Conservation (phyloP, 2,888 invertebrate species). For the Hypolimnas misippus region DNA sequence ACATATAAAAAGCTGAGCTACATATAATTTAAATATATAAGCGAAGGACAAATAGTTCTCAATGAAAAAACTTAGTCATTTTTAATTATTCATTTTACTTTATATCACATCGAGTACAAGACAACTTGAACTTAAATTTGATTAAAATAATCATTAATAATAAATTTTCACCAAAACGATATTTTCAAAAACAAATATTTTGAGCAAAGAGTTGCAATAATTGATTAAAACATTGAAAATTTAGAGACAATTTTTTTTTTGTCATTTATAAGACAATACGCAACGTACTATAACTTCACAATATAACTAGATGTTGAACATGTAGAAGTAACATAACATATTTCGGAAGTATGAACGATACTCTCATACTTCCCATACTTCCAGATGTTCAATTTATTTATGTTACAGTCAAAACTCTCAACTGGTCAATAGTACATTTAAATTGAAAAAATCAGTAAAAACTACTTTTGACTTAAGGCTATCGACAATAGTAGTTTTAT, state of each 20-base stretch:
- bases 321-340: conserved; percentile 17
- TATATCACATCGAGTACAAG: conserved; percentile 74
- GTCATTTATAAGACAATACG: conserved; percentile 31
- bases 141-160: conserved; percentile 26
- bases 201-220: conserved; percentile 73
- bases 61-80: conserved; percentile 67
- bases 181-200: conserved; percentile 51
- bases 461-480: too few relatives aligned
- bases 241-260: conserved; percentile 17
- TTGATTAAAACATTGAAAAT: conserved; percentile 9
- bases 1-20: conserved; percentile 64
- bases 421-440: too few relatives aligned
- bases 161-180: conserved; percentile 5
- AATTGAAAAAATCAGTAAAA: too few relatives aligned
- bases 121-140: conserved; percentile 65
- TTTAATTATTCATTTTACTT: conserved; percentile 67
- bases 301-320: conserved; percentile 27
- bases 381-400: conserved; percentile 13
- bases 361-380: background rate
- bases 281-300: conserved; percentile 21
- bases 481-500: too few relatives aligned
- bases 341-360: conserved; percentile 14
- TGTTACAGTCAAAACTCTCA: too few relatives aligned
- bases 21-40: conserved; percentile 52
- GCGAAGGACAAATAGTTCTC: conserved; percentile 52